phyloP scores from a whole-genome alignment of 1,140 invertebrate genomes.

The Drosophila lacertosa region DNA sequence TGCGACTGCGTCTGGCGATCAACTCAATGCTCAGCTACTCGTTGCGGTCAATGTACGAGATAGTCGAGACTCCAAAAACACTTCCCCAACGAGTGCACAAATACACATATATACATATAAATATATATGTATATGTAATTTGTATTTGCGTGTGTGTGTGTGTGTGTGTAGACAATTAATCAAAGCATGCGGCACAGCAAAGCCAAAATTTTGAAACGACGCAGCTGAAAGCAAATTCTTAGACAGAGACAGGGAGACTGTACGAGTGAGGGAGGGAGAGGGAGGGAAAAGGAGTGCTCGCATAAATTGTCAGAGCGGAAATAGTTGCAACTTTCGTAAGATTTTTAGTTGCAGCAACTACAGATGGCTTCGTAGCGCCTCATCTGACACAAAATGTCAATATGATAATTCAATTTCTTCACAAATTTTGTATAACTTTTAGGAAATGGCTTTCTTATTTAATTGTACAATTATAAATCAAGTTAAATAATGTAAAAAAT shows the following conservation, averaged over 20 bases:
- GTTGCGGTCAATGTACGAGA: slow-evolving; percentile 36
- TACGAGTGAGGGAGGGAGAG: too few species aligned
- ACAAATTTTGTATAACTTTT: too few species aligned
- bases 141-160: background rate
- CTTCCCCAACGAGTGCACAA: background rate
- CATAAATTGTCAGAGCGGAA: slow-evolving; percentile 20
- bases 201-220: slow-evolving; percentile 9
- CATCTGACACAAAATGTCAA: background rate
- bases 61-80: slow-evolving; percentile 10
- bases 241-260: too few species aligned
- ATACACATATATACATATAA: background rate
- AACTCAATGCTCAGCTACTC: slow-evolving; percentile 12
- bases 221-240: slow-evolving; percentile 2
- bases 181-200: slow-evolving; percentile 1
- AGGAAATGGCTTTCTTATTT: too few species aligned
- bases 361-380: background rate
- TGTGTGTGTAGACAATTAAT: slow-evolving; percentile 20
- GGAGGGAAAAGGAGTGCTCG: background rate
- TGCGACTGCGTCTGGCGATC: slow-evolving; percentile 27
- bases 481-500: too few species aligned
- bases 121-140: background rate
- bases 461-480: too few species aligned
- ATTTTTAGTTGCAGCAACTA: slow-evolving; percentile 3
- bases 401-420: background rate
- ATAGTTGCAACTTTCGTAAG: slow-evolving; percentile 9